These are phyloP conservation scores for Peromyscus maniculatus DNA, from an alignment of 2,113 vertebrate genomes.

Conservation along the genomic window DNA sequence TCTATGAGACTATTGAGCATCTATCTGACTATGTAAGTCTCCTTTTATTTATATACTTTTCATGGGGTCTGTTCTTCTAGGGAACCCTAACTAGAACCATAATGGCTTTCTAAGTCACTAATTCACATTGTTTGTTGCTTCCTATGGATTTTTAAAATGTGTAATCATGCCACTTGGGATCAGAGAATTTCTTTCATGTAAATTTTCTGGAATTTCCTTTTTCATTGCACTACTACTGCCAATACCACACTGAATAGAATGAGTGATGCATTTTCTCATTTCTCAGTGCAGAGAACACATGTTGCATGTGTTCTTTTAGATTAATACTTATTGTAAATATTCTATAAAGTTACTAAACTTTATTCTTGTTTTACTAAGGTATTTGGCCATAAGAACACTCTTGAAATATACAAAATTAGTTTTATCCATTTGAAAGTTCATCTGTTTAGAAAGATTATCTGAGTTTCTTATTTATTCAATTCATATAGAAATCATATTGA, in stretches of 20 bases:
- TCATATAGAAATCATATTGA: not conserved
- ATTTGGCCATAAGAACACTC: not conserved
- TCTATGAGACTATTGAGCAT: not conserved
- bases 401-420: not conserved
- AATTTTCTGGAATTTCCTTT: not conserved
- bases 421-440: not conserved
- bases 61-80: not conserved
- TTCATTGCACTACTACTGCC: not conserved
- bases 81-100: not conserved
- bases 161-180: not conserved
- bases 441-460: not conserved
- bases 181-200: not conserved
- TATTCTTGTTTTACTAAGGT: not conserved
- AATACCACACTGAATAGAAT: not conserved
- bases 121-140: not conserved
- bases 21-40: not conserved
- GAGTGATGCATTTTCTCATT: not conserved
- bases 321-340: not conserved
- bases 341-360: not conserved
- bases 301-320: not conserved
- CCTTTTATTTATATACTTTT: not conserved
- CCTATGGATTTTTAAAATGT: not conserved
- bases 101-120: not conserved
- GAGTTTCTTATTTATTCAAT: not conserved
- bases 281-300: not conserved